Conservation (phyloP, 2,797 vertebrate species). For the Danio jaintianensis region DNA sequence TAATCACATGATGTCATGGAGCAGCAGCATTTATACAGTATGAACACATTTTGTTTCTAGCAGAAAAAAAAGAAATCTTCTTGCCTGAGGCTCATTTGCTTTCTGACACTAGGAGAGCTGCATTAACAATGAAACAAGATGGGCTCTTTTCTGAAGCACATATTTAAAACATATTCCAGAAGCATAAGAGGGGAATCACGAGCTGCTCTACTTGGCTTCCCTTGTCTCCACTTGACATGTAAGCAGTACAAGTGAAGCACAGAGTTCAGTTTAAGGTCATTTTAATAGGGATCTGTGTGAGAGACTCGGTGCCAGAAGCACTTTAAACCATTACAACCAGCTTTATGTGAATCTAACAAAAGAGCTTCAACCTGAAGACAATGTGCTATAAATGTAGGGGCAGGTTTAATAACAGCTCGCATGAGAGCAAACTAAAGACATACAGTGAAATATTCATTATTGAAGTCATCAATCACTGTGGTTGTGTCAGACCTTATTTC, state of each 20-base stretch:
- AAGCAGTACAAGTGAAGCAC: slow-evolving; percentile 11
- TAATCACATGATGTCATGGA: slow-evolving; percentile 34
- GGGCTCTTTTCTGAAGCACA: slow-evolving; percentile 38
- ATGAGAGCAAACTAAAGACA: no score
- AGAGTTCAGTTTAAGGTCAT: slow-evolving; percentile 44
- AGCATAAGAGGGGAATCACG: slow-evolving; percentile 25
- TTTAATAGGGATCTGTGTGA: slow-evolving; percentile 9
- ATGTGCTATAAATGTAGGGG: neutral
- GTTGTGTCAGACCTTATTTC: no score
- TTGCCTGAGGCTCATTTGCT: slow-evolving; percentile 5
- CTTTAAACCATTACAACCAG: slow-evolving; percentile 29
- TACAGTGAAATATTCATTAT: no score
- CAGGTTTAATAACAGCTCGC: no score
- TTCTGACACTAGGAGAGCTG: slow-evolving; percentile 26
- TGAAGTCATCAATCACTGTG: no score
- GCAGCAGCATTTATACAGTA: slow-evolving; percentile 7
- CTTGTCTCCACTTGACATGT: slow-evolving; percentile 36
- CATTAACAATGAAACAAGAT: slow-evolving; percentile 43
- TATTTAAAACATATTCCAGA: slow-evolving; percentile 37
- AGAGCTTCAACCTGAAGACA: slow-evolving; percentile 32
- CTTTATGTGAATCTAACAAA: slow-evolving; percentile 26
- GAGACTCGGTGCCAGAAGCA: slow-evolving; percentile 14
- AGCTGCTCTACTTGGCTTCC: slow-evolving; percentile 31
- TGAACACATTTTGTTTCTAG: slow-evolving; percentile 26
- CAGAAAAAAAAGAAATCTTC: neutral